These are phyloP conservation scores for Euproctis similis DNA, from an alignment of 2,888 invertebrate species.

Conservation along the genomic window DNA sequence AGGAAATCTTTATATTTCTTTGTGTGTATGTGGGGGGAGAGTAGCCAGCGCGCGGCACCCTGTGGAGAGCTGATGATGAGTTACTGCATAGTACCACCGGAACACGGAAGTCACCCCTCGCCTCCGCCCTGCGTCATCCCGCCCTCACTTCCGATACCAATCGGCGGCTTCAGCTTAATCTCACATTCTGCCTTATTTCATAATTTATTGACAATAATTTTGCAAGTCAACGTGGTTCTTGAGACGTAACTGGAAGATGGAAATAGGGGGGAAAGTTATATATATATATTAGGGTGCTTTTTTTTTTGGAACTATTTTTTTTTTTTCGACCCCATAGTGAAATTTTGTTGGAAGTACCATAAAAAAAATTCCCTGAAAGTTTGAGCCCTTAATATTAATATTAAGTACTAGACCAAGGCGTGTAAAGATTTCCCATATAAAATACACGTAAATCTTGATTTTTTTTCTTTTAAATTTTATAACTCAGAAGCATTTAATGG, in stretches of 20 bases:
- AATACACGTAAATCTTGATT: no score
- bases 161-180: slow-evolving; percentile 46
- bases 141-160: slow-evolving; percentile 67
- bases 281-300: no score
- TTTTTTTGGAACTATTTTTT: no score
- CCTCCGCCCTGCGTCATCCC: slow-evolving; percentile 39
- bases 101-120: slow-evolving; percentile 63
- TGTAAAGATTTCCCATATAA: no score
- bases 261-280: no score
- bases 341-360: no score
- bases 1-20: slow-evolving; percentile 69
- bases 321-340: no score
- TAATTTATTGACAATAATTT: slow-evolving; percentile 56
- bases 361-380: no score
- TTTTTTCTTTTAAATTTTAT: no score
- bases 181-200: slow-evolving; percentile 46
- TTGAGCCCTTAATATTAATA: no score
- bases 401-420: no score
- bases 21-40: slow-evolving; percentile 48
- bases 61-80: slow-evolving; percentile 68
- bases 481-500: no score
- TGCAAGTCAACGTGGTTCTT: slow-evolving; percentile 4
- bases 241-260: neutral
- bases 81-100: slow-evolving; percentile 50
- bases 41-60: slow-evolving; percentile 46